Evolutionary conservation across 2,113 vertebrate genomes (phyloP), one percentile per base, ranked within the genome.

Genomic region (Pontoporia blainvillei): DNA sequence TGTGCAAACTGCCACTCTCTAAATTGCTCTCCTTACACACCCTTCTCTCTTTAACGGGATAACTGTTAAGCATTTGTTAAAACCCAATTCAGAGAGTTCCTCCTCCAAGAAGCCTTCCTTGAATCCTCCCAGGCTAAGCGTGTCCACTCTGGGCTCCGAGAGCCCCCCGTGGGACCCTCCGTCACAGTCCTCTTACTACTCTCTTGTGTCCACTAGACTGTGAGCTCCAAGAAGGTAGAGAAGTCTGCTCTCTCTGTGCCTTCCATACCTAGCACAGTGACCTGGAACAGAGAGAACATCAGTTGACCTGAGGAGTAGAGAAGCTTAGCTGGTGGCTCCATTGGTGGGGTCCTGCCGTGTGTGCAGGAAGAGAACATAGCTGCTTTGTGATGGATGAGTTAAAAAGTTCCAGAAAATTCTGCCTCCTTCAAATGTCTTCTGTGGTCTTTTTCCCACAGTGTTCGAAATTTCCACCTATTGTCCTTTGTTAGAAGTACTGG

Each of bases 41-140:
- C 27, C 46, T n/a, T 75, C 29, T 81, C 57, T 92, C 61, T n/a
- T 49, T 59, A 76, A 34, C 29, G 41, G 54, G 66, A 41, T 41
- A 76, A 66, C 39, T 62, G 23, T 59, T 64, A 14, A 59, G 69
- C 49, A 57, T 54, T 89, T 89, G 27, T 85, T 91, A 25, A 94
- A 88, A 81, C n/a, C 46, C 71, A 82, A 13, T 54, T 85, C 41
- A 39, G 49, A 41, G 3, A 25, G 21, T 18, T 17, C 39, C 8
- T 87, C 41, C 12, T 72, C 46, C 78, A 67, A 39, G 71, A 94
- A 62, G 13, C 7, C 15, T 52, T 90, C 25, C 62, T 76, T 49
- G 59, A 94, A 23, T 87, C 23, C 46, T 87, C 11, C 41, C 12
- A 36, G 8, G 61, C 6, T 59, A 59, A 46, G 11, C 18, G 20